A percentile compares a stretch with the other conserved stretches of the same genome.
Conservation (phyloP, 2,113 vertebrate species). For the Ascaphus truei region DNA sequence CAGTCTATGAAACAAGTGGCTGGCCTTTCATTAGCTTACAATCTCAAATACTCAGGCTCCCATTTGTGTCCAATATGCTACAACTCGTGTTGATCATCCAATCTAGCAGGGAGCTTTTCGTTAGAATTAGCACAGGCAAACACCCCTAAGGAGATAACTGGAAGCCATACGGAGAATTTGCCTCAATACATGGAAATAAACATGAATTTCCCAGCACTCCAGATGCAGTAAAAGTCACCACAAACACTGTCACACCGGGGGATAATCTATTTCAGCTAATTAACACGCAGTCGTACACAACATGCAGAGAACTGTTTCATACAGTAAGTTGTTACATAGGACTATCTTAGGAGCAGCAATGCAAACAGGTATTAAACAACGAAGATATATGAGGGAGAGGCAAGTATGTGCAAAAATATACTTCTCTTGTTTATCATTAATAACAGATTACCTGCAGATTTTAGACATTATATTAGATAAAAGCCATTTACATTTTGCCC, state of each 20-base stretch:
- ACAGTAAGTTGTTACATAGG: constrained; percentile 53
- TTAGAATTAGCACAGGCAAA: constrained; percentile 68
- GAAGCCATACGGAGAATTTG: constrained; percentile 70
- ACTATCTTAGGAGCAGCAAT: constrained; percentile 52
- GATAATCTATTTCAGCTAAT: constrained; percentile 67
- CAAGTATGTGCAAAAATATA: too few species aligned
- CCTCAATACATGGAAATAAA: constrained; percentile 67
- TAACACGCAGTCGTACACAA: constrained; percentile 52
- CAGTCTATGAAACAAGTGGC: constrained; percentile 47
- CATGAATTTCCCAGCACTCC: constrained; percentile 57
- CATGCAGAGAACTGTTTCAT: constrained; percentile 38
- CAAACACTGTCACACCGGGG: constrained; percentile 50
- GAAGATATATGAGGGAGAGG: too few species aligned
- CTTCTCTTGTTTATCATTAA: too few species aligned
- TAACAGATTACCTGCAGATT: too few species aligned
- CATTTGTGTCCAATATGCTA: constrained; percentile 46
- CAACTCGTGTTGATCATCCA: constrained; percentile 69
- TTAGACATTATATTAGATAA: background rate
- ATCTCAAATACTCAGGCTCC: constrained; percentile 67
- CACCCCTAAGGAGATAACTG: constrained; percentile 73
- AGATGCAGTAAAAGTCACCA: constrained; percentile 51
- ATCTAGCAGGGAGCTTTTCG: constrained; percentile 65
- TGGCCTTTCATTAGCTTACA: constrained; percentile 74
- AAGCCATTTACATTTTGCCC: background rate
- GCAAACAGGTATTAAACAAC: background rate